A percentile compares a stretch with the other conserved stretches of the same genome.
Conservation (phyloP, 2,888 invertebrate genomes). For the Harpalus rufipes region DNA sequence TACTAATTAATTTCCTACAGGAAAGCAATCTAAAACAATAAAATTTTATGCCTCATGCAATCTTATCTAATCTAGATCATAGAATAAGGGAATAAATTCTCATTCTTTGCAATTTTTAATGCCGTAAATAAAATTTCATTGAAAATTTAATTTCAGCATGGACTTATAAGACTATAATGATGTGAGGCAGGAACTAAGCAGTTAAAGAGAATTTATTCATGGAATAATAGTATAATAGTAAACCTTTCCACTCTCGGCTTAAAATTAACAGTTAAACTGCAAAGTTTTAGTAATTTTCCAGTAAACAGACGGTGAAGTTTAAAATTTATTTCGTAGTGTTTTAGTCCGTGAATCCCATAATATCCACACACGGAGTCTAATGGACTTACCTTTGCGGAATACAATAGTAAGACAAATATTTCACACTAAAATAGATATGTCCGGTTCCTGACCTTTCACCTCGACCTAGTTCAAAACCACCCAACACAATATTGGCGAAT, state of each 20-base stretch:
- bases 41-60: not conserved
- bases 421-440: not conserved
- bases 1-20: not conserved
- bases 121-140: conserved; percentile 30
- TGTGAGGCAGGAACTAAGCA: conserved; percentile 16
- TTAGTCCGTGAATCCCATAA: conserved; percentile 7
- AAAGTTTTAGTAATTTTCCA: conserved; percentile 63
- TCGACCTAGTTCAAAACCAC: not conserved
- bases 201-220: conserved; percentile 59
- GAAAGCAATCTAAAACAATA: not conserved
- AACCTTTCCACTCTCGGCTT: conserved; percentile 29
- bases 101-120: conserved; percentile 10
- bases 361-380: not conserved
- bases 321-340: conserved; percentile 54
- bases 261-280: conserved; percentile 49
- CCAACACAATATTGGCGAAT: no score
- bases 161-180: conserved; percentile 24
- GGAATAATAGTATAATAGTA: conserved; percentile 36
- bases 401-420: conserved; percentile 11
- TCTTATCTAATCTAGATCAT: not conserved
- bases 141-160: conserved; percentile 28
- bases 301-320: conserved; percentile 57
- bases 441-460: not conserved
- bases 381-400: conserved; percentile 7
- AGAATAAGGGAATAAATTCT: not conserved